A percentile compares a stretch with the other conserved stretches of the same genome.
These are phyloP conservation scores for Papilio aristodemus DNA, from an alignment of 1,140 invertebrate genomes.

Conservation along the genomic window DNA sequence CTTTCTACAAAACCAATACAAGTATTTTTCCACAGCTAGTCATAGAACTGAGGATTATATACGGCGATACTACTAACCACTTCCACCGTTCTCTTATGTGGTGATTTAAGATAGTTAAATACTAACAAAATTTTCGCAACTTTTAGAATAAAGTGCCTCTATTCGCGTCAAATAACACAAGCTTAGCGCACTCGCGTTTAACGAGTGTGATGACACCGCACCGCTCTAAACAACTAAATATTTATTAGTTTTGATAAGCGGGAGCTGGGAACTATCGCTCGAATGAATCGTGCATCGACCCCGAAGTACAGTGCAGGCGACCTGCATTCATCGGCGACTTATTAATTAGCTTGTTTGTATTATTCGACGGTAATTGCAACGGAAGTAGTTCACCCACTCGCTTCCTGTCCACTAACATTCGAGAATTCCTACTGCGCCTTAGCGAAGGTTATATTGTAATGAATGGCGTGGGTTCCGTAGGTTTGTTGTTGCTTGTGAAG, in stretches of 20 bases:
- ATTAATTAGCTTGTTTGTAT: slow-evolving; percentile 52
- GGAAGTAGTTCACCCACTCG: slow-evolving; percentile 51
- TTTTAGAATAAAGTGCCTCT: background rate
- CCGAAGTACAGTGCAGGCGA: slow-evolving; percentile 31
- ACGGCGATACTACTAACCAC: no score
- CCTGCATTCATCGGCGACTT: slow-evolving; percentile 36
- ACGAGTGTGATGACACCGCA: slow-evolving; percentile 30
- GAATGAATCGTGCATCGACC: slow-evolving; percentile 64
- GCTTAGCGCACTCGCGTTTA: slow-evolving; percentile 20
- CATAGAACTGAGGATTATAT: no score
- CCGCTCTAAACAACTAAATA: slow-evolving; percentile 54
- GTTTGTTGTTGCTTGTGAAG: background rate
- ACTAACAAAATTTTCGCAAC: no score
- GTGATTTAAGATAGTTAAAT: no score
- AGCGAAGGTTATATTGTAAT: slow-evolving; percentile 8
- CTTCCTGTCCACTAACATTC: slow-evolving; percentile 43
- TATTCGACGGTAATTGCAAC: slow-evolving; percentile 34
- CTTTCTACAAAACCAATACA: no score
- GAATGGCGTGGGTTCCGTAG: background rate
- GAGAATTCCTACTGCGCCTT: slow-evolving; percentile 26
- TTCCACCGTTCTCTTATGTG: no score
- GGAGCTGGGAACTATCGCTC: slow-evolving; percentile 56
- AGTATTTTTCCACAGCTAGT: no score
- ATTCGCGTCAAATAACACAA: background rate
- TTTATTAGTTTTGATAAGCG: slow-evolving; percentile 71